Evolutionary conservation across 2,888 invertebrate genomes (phyloP).

Genomic region (Euproctis similis): DNA sequence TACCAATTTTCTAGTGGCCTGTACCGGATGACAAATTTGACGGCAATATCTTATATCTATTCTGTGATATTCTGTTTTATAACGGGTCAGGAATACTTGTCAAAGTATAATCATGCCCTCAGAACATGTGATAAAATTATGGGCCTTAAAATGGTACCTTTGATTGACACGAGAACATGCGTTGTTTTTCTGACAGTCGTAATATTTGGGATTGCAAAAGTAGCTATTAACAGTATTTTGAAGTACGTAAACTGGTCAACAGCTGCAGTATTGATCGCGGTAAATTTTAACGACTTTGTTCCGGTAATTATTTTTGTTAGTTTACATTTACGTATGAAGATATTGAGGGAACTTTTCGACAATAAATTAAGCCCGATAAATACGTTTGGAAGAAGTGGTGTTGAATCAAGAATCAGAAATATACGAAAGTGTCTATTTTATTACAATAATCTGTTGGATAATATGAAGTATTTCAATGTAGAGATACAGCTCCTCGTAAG

Average conservation of each 20-base stretch:
- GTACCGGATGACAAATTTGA: no score
- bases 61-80: no score
- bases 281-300: not conserved
- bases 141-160: not conserved
- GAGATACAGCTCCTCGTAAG: not conserved
- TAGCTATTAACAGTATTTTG: no score
- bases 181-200: not conserved
- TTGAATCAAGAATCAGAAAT: not conserved
- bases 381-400: conserved; percentile 1
- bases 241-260: no score
- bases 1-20: no score
- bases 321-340: conserved; percentile 1
- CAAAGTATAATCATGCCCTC: not conserved
- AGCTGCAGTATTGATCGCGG: not conserved
- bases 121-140: conserved; percentile 1
- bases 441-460: conserved; percentile 4
- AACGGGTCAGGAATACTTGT: not conserved
- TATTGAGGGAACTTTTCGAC: not conserved
- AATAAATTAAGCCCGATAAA: conserved; percentile 2
- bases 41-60: no score
- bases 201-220: not conserved
- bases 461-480: not conserved
- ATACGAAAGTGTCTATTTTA: conserved; percentile 1
- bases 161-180: not conserved
- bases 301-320: not conserved